Evolutionary conservation across 2,888 invertebrate genomes (phyloP), one percentile per base, ranked within the genome.

Genomic region (Villa cingulata): DNA sequence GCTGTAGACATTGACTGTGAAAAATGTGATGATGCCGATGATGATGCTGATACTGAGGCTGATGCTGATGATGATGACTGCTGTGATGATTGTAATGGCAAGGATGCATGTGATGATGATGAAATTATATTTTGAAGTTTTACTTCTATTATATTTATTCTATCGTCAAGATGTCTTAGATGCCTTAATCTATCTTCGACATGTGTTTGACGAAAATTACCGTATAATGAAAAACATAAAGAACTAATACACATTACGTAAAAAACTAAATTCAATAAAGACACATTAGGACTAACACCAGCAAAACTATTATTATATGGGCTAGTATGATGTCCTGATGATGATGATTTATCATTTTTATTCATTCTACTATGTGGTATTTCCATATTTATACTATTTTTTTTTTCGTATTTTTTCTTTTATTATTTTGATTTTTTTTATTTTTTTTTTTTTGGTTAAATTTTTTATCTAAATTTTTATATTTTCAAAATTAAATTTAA

Each of bases 241-340:
- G 68, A 65, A 56, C 62, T 62, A 54, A 68, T 58, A 58, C 68
- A 68, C 54, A 70, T 58, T 57, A 66, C 59, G 56, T 65, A 69
- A 57, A 66, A 59, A 55, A 64, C 58, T 50, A 67, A 56, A 56
- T 65, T 65, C 55, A 66, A 56, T 57, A 66, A 57, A 53, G 68
- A 62, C 53, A 62, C 57, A 41, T 55, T 37, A 43, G 37, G 34
- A 40, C 46, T 40, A 43, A 46, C 34, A 38, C 37, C 40, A 23
- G 5, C 7, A 7, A 6, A 23, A 23, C 4, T 4, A 23, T 23
- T 23, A 15, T 36, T 36, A 34, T 14, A 3, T 34, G 14, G 12
- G 12, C 12, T 15, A 15, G 1, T 42, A 32, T 32, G 29, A 14
- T 32, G 29, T 32, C 29, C 29, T 27, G 27, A 27, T 27, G 10